Evolutionary conservation across 2,797 vertebrate genomes (phyloP), one percentile per base, ranked within the genome.

Genomic region (Sus cebifrons): DNA sequence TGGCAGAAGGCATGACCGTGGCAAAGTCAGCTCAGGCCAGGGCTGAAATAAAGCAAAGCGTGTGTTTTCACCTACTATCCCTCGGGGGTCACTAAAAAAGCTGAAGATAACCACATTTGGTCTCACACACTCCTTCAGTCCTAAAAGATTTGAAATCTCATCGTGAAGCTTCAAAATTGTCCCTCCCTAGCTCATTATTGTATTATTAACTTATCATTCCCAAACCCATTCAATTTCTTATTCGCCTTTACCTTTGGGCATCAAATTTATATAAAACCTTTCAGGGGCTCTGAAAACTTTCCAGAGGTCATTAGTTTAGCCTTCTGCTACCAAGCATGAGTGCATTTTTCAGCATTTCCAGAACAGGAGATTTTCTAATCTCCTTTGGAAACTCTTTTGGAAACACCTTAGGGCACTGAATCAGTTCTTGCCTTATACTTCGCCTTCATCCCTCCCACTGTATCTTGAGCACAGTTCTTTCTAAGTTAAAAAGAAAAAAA

Each of bases 221-320:
- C 52, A 96, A 88, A 62, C 36, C 75, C 21, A 83, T 95, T 97
- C 36, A 68, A 32, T 96, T 92, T 91, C 64, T 83, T 91, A 91
- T 91, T 94, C 67, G 94, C 16, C 77, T 91, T 96, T 95, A 93
- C 83, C 86, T 97, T 83, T 92, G 86, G 91, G 79, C 86, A 87
- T 97, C 97, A 97, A 96, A 96, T 97, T 97, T 91, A 91, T 68
- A 44, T 60, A 68, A 96, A 94, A 56, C 78, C 67, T 56, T 56
- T 93, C 36, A 83, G 44, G 62, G 62, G 17, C 86, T 96, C 70
- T 70, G 79, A 85, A 93, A 81, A 67, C 93, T 95, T 96, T 93
- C 52, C 64, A 89, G 79, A 86, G 77, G 67, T 89, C 83, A 83
- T 88, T 93, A 89, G 71, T 79, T 89, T 95, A 96, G 75, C n/a